These are phyloP conservation scores for Formicarius rufipectus DNA, from an alignment of 2,113 vertebrate species.

Conservation along the genomic window DNA sequence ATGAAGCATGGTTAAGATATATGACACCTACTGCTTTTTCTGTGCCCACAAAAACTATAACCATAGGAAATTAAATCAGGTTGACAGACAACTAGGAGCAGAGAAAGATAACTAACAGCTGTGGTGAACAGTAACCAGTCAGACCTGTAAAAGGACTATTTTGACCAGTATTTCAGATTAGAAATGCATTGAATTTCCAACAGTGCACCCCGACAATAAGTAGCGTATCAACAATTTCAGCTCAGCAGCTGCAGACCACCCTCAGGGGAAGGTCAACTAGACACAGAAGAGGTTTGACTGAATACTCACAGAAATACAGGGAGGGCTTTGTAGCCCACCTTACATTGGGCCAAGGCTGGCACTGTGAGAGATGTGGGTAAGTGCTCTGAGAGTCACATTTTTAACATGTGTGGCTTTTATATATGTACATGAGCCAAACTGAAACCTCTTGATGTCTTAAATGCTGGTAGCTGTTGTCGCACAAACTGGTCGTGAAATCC, in stretches of 20 bases:
- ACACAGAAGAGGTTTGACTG: not conserved
- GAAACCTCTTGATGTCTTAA: not conserved
- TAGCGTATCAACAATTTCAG: accelerated
- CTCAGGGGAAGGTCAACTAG: not conserved
- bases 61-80: not conserved
- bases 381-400: not conserved
- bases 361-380: not conserved
- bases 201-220: not conserved
- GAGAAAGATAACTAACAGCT: not conserved
- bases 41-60: not conserved
- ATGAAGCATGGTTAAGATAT: not conserved
- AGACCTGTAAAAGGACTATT: not conserved
- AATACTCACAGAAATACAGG: not conserved
- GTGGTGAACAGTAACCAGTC: not conserved
- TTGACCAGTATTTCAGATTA: not conserved
- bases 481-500: not conserved
- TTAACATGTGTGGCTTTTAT: not conserved
- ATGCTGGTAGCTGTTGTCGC: not conserved
- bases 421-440: not conserved
- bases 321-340: not conserved
- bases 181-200: not conserved
- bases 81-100: not conserved
- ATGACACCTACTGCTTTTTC: not conserved
- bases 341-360: not conserved
- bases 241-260: not conserved